Base-by-base conservation (phyloP, 2,113 vertebrate genomes). In the Coregonus clupeaformis region DNA sequence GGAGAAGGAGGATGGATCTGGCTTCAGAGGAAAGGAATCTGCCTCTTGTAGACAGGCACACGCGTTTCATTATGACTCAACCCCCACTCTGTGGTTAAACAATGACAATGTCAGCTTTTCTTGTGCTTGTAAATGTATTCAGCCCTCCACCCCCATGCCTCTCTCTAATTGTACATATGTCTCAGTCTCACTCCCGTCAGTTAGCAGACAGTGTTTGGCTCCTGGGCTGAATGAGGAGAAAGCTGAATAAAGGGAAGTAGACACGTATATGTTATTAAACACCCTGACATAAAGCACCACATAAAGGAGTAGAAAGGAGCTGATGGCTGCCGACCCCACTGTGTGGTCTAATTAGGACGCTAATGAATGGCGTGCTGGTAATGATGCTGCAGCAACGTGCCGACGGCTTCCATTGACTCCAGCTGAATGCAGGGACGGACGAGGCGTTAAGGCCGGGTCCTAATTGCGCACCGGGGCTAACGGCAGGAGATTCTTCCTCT, bases 301-400 rank as follows among this genome's bases (percentile, higher is more conserved):
- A 89, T 22, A 32, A 29, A 32, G 18, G 64, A 18, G 64, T 12
- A 18, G 25, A 88, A 89, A 89, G 79, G 82, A 81, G 81, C 60
- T 60, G 22, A 62, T 68, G 71, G 82, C 29, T 75, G 60, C 78
- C 82, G 70, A 78, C 77, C 83, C 79, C 78, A 69, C 60, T 70
- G 89, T 89, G 90, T 90, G 88, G 84, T 89, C 95, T 93, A 96
- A 94, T 96, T 95, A 95, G 90, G 88, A 18, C 86, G 90, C 79
- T 96, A 95, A 96, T 97, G 97, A 97, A 95, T 89, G 92, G 89
- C 71, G 90, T 72, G 77, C 69, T 85, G 90, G 92, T 97, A 96
- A 97, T 94, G 94, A 95, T 90, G 89, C 78, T 9, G 83, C 91
- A 60, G 85, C 77, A 85, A 85, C 92, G 88, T 90, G 92, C 91